Evolutionary conservation across 1,140 invertebrate species (phyloP), one percentile per base, ranked within the genome.

Genomic region (Antheraea pernyi): DNA sequence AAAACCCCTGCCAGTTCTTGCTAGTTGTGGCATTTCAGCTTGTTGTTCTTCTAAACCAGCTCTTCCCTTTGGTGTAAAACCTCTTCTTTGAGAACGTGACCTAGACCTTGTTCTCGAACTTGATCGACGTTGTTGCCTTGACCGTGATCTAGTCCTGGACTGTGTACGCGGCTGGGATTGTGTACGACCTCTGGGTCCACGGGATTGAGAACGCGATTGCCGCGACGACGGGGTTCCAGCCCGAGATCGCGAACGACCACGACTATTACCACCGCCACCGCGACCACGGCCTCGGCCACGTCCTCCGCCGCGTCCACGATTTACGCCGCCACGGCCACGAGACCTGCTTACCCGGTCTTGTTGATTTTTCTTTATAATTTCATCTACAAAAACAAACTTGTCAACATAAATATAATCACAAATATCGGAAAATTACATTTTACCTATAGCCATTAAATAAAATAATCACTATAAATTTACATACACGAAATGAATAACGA

Each of bases 321-420:
- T 69, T 36, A 81, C 83, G 60, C 84, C 81, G 58, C 88, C 88
- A 78, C 87, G 75, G 7, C 88, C 86, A 10, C 88, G 82, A 65
- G 81, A 79, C 69, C 86, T 79, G 67, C 83, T 86, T 19, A 76
- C 75, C 70, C 87, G 80, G 65, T 72, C 68, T 69, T 80, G 71
- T 73, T 77, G 72, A 63, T 85, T 89, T 67, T 90, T 79, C 76
- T 89, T 80, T 60, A 89, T 91, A 16, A 89, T 91, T 6, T 91
- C 89, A 81, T 91, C 89, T 91, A 70, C 67, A 83, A 81, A 75
- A 59, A 69, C 70, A 58, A 67, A 59, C 18, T 39, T 30, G 3
- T 61, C 4, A 61, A 61, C 11, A 30, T 30, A 30, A 16, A 16
- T 53, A 16, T 53, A 11, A 42, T 42, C 7, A 42, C 7, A 8